phyloP scores from a whole-genome alignment of 2,888 invertebrate genomes.

The Biston stratarius region DNA sequence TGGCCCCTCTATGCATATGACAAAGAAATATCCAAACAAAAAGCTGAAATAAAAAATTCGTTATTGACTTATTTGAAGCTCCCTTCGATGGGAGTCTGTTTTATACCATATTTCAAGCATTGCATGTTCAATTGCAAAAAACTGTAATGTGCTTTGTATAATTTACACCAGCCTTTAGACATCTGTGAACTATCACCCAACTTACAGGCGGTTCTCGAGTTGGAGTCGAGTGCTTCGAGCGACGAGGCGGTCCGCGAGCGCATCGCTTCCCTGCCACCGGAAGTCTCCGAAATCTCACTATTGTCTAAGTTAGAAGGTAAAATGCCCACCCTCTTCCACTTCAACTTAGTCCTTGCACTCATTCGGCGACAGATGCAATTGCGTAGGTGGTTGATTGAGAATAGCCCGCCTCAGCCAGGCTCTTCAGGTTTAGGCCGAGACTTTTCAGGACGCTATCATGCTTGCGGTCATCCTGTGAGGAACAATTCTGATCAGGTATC shows the following conservation, averaged over 20 bases:
- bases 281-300: constrained; percentile 96
- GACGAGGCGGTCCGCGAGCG: constrained; percentile 97
- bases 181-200: constrained; percentile 18
- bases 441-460: neutral
- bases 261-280: constrained; percentile 97
- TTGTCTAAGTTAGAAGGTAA: constrained; percentile 94
- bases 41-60: too few relatives aligned
- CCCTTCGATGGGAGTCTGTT: neutral
- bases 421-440: too few relatives aligned
- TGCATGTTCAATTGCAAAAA: neutral
- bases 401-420: neutral
- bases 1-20: too few relatives aligned
- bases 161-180: neutral
- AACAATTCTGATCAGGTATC: neutral
- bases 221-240: constrained; percentile 98
- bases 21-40: too few relatives aligned
- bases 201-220: constrained; percentile 89
- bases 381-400: constrained; percentile 1
- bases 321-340: constrained; percentile 50
- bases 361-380: constrained; percentile 26
- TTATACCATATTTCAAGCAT: neutral
- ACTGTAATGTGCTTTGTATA: neutral
- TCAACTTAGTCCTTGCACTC: constrained; percentile 43
- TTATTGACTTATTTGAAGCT: too few relatives aligned
- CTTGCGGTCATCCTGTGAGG: neutral